phyloP scores from a whole-genome alignment of 2,888 invertebrate species.

The Coleophora flavipennella region DNA sequence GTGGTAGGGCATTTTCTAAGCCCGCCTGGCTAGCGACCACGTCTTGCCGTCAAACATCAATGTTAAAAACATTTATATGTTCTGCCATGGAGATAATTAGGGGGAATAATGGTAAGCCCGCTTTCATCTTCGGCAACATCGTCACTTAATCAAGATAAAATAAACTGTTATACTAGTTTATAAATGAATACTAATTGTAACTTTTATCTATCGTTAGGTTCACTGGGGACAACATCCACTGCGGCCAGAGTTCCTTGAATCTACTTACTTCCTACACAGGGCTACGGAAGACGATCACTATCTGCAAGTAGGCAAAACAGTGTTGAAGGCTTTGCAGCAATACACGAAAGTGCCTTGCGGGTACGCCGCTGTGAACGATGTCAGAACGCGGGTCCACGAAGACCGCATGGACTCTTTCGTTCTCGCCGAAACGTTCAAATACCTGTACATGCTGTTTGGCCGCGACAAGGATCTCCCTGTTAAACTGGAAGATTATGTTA shows the following conservation, averaged over 20 bases:
- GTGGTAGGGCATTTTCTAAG: too few species aligned
- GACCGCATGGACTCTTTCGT: conserved; percentile 99
- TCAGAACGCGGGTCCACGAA: conserved; percentile 90
- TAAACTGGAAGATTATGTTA: conserved; percentile 88
- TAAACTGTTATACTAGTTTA: too few species aligned
- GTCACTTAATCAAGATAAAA: too few species aligned
- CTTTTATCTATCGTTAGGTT: conserved; percentile 69
- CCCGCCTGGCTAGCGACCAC: too few species aligned
- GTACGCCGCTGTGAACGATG: conserved; percentile 97
- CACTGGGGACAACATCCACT: conserved; percentile 99
- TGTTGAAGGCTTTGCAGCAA: conserved; percentile 89
- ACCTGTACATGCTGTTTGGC: conserved; percentile 93
- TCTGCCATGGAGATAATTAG: too few species aligned
- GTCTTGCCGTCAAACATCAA: too few species aligned
- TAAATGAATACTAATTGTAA: too few species aligned
- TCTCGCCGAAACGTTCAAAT: conserved; percentile 97
- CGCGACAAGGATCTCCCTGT: conserved; percentile 86
- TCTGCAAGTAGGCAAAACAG: conserved; percentile 89
- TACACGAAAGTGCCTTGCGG: conserved; percentile 96
- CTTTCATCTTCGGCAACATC: too few species aligned
- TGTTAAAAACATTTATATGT: too few species aligned
- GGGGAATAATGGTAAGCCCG: too few species aligned
- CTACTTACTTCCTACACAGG: conserved; percentile 96
- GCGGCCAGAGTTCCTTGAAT: conserved; percentile 97
- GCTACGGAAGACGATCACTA: conserved; percentile 98